Evolutionary conservation across 2,113 vertebrate species (phyloP).

Genomic region (Menura novaehollandiae): DNA sequence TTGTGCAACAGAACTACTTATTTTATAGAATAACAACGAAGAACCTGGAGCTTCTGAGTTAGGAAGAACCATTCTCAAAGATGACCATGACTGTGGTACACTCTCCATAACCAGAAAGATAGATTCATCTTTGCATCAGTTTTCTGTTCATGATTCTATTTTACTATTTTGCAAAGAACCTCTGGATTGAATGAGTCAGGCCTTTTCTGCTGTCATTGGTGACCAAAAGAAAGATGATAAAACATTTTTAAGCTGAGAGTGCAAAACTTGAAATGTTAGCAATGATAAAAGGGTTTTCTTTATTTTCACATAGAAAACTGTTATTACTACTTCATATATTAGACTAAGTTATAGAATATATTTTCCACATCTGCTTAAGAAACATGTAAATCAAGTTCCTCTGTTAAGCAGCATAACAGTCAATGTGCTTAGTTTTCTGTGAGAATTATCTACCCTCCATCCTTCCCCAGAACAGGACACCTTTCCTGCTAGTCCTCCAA

Average conservation of each 20-base stretch:
- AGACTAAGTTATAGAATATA: neutral
- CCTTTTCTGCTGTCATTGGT: neutral
- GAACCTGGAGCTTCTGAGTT: neutral
- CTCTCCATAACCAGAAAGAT: neutral
- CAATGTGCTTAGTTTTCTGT: neutral
- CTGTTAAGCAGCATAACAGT: neutral
- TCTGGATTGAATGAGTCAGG: neutral
- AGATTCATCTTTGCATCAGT: neutral
- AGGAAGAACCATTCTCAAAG: neutral
- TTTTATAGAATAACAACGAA: neutral
- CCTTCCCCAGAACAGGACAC: neutral
- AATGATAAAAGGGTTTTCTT: neutral
- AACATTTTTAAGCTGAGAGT: neutral
- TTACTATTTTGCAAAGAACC: neutral
- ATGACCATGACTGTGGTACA: neutral
- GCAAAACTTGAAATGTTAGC: neutral
- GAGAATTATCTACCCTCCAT: neutral
- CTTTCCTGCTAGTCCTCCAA: neutral
- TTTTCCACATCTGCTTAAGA: neutral
- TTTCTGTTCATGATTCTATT: neutral
- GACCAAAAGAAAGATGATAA: neutral
- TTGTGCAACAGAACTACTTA: neutral
- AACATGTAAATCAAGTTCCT: neutral
- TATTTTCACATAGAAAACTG: neutral
- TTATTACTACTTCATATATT: neutral